Conservation (phyloP, 2,888 invertebrate species). For the Trichacis sp. region DNA sequence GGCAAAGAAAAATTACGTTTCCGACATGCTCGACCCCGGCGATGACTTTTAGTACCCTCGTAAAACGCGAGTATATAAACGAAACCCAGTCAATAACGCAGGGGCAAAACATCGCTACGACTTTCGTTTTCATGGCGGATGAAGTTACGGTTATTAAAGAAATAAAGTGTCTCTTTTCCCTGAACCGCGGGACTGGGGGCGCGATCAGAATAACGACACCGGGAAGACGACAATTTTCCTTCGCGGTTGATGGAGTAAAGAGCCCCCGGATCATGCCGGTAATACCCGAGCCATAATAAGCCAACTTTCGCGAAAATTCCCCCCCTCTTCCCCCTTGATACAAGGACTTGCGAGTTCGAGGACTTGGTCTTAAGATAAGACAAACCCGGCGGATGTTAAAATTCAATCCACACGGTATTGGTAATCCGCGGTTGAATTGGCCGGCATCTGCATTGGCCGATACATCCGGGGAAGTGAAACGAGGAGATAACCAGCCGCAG, state of each 20-base stretch:
- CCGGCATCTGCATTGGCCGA: constrained; percentile 42
- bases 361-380: background rate
- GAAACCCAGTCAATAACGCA: constrained; percentile 64
- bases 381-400: background rate
- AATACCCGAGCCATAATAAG: background rate
- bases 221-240: constrained; percentile 17
- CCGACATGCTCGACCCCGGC: constrained; percentile 25
- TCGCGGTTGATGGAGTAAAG: constrained; percentile 9
- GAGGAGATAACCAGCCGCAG: constrained; percentile 60
- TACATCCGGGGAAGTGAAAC: constrained; percentile 52
- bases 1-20: constrained; percentile 9
- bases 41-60: constrained; percentile 58
- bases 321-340: background rate
- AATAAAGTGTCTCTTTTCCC: constrained; percentile 47
- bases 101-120: constrained; percentile 47
- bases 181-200: constrained; percentile 25
- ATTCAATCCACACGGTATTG: constrained; percentile 1
- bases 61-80: constrained; percentile 66
- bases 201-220: constrained; percentile 39
- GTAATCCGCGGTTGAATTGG: constrained; percentile 7
- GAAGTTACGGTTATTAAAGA: constrained; percentile 61
- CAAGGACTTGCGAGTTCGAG: background rate
- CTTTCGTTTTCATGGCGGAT: constrained; percentile 59
- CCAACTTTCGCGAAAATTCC: constrained; percentile 5
- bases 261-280: background rate